A percentile compares a stretch with the other conserved stretches of the same genome.
These are phyloP conservation scores for Anarsia innoxiella DNA, from an alignment of 2,888 invertebrate species.

Conservation along the genomic window DNA sequence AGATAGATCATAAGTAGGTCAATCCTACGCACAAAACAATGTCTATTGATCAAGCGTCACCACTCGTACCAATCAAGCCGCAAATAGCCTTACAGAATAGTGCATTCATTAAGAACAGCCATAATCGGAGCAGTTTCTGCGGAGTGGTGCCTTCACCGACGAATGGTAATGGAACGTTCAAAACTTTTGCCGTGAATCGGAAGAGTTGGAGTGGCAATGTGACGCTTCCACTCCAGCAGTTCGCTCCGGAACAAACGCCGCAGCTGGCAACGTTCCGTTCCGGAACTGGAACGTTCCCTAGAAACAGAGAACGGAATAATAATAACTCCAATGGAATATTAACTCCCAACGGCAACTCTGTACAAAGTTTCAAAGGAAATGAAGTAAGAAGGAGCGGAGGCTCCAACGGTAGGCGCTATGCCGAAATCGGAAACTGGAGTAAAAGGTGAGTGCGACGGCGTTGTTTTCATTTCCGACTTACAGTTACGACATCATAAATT, in stretches of 20 bases:
- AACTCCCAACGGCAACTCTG: constrained; percentile 70
- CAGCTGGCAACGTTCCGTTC: constrained; percentile 67
- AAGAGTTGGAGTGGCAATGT: constrained; percentile 74
- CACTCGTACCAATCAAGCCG: constrained; percentile 70
- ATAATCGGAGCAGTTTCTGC: constrained; percentile 71
- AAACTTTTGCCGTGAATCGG: constrained; percentile 69
- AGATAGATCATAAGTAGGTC: constrained; percentile 55
- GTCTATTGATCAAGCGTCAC: constrained; percentile 72
- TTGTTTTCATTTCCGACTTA: constrained; percentile 15
- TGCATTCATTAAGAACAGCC: constrained; percentile 70
- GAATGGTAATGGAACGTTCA: constrained; percentile 62
- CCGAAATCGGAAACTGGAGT: constrained; percentile 76
- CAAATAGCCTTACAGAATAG: constrained; percentile 65
- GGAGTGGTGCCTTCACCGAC: constrained; percentile 64
- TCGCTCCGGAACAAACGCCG: constrained; percentile 55
- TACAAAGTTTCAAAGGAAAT: constrained; percentile 68
- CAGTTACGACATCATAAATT: no score
- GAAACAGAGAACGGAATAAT: constrained; percentile 68
- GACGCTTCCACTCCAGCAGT: constrained; percentile 68
- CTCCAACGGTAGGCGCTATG: constrained; percentile 72
- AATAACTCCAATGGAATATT: constrained; percentile 67
- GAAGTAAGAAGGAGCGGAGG: constrained; percentile 71
- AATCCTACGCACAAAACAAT: constrained; percentile 57
- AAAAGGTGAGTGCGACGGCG: constrained; percentile 58
- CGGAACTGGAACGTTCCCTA: constrained; percentile 68